Percentiles rank a stretch among this genome's conserved stretches.
Conservation (phyloP, 2,797 vertebrate genomes). For the Lutjanus argentimaculatus region DNA sequence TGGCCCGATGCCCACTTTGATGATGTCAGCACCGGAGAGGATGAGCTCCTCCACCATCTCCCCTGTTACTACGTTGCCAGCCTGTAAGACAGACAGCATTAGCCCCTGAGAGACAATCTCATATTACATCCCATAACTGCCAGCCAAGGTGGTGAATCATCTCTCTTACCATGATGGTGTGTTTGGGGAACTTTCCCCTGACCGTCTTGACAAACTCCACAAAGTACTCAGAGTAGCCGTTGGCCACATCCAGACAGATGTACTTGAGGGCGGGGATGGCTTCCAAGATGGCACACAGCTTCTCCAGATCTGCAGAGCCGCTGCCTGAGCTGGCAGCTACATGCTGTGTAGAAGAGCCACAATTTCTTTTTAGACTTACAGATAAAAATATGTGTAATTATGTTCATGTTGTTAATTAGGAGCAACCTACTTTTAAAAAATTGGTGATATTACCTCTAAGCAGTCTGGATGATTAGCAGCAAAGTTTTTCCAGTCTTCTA, state of each 20-base stretch:
- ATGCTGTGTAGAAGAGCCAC: constrained; percentile 81
- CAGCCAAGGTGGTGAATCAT: no score
- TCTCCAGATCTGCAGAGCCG: constrained; percentile 91
- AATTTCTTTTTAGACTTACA: neutral
- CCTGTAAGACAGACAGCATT: constrained; percentile 82
- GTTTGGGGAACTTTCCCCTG: constrained; percentile 91
- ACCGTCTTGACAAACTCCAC: constrained; percentile 97
- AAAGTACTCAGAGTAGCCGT: constrained; percentile 98
- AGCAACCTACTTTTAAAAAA: neutral
- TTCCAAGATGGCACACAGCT: constrained; percentile 90
- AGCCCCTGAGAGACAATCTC: neutral
- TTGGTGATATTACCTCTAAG: constrained; percentile 89
- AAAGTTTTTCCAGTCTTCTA: constrained; percentile 97
- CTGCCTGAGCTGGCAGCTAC: constrained; percentile 96
- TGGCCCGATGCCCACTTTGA: constrained; percentile 99
- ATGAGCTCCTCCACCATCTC: constrained; percentile 99
- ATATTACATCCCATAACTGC: neutral
- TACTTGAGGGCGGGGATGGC: constrained; percentile 92
- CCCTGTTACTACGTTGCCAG: constrained; percentile 98
- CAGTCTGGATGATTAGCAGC: constrained; percentile 92
- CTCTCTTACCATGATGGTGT: constrained; percentile 96
- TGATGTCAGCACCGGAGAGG: constrained; percentile 97
- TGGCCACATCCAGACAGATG: constrained; percentile 98
- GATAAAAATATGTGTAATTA: neutral
- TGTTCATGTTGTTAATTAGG: neutral